phyloP scores from a whole-genome alignment of 2,113 vertebrate genomes.

The Archocentrus centrarchus region DNA sequence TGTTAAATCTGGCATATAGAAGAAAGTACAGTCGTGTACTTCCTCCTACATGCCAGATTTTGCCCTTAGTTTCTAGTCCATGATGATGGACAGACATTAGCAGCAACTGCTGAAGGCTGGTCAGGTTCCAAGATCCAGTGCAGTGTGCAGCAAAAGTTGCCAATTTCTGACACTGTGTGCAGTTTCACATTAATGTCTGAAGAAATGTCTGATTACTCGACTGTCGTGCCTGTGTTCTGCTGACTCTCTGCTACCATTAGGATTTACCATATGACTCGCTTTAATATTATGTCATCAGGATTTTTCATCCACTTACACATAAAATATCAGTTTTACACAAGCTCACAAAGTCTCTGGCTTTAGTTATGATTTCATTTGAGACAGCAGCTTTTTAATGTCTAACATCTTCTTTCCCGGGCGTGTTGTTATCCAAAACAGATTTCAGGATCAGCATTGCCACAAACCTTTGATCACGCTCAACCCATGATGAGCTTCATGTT shows the following conservation, averaged over 20 bases:
- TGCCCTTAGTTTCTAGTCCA: neutral
- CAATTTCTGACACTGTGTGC: neutral
- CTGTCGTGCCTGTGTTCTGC: no score
- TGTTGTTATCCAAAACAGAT: constrained; percentile 42
- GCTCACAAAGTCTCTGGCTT: neutral
- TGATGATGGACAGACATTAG: neutral
- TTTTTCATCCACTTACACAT: neutral
- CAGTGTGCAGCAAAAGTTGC: neutral
- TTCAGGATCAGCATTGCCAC: constrained; percentile 32
- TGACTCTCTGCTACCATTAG: no score
- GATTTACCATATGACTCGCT: neutral
- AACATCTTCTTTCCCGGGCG: neutral
- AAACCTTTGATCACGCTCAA: constrained; percentile 46
- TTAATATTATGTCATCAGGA: neutral
- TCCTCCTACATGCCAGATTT: no score
- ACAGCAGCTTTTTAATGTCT: constrained; percentile 10
- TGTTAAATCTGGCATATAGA: no score
- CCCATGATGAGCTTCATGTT: constrained; percentile 20
- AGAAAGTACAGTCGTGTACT: no score
- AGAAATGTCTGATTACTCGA: neutral
- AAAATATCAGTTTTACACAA: neutral
- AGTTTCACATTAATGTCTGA: neutral
- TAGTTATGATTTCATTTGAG: neutral
- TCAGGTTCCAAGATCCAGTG: constrained; percentile 10
- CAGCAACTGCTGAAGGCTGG: constrained; percentile 1